A percentile compares a stretch with the other conserved stretches of the same genome.
These are phyloP conservation scores for Neostethus bicornis DNA, from an alignment of 2,797 vertebrate genomes.

Conservation along the genomic window DNA sequence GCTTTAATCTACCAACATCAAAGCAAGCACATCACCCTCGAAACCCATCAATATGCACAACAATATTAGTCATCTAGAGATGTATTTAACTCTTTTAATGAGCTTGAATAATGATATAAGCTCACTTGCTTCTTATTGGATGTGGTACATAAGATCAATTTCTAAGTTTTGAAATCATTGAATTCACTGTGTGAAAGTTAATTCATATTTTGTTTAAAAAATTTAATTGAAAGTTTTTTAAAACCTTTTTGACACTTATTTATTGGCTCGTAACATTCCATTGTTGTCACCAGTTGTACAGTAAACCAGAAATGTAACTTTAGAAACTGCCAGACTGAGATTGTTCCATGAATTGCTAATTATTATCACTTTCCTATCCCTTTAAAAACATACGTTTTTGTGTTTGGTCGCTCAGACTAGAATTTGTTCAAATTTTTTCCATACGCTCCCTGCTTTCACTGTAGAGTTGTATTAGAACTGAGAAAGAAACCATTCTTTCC, in stretches of 20 bases:
- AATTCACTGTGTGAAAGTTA: too few relatives aligned
- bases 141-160: too few relatives aligned
- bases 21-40: neutral
- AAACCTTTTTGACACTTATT: neutral
- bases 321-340: too few relatives aligned
- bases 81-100: neutral
- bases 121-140: too few relatives aligned
- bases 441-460: neutral
- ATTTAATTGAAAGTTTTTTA: neutral
- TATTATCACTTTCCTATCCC: neutral
- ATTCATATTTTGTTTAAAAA: too few relatives aligned
- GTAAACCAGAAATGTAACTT: too few relatives aligned
- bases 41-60: neutral
- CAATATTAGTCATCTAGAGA: neutral
- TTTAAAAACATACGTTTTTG: neutral
- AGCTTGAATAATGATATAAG: neutral
- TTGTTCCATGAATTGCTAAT: neutral
- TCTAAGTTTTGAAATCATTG: too few relatives aligned
- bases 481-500: neutral
- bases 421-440: too few relatives aligned
- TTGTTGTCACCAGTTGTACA: too few relatives aligned
- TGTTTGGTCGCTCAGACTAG: neutral
- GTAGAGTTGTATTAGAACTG: conserved; percentile 7
- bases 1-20: neutral
- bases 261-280: too few relatives aligned